These are phyloP conservation scores for Schizaphis graminum DNA, from an alignment of 2,888 invertebrate genomes.

Conservation along the genomic window DNA sequence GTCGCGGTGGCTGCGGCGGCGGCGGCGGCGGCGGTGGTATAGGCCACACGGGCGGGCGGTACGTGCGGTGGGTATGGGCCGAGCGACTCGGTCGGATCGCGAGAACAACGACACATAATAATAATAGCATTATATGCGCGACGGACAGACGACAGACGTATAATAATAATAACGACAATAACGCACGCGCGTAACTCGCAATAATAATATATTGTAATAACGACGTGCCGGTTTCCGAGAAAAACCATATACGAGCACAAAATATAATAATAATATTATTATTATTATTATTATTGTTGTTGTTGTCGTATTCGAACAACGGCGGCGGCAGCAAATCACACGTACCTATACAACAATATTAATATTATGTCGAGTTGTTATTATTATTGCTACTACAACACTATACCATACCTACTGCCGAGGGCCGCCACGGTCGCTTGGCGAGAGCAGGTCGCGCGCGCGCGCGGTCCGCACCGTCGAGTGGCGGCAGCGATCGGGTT, in stretches of 20 bases:
- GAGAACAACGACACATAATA: neutral
- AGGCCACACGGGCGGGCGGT: neutral
- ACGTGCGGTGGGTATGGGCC: too few species aligned
- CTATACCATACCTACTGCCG: too few species aligned
- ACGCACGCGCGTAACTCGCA: neutral
- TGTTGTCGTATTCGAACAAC: neutral
- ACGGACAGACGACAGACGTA: neutral
- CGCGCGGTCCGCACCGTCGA: neutral
- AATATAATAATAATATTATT: neutral
- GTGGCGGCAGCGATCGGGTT: neutral
- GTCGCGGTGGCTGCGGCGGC: neutral
- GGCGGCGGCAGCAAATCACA: neutral
- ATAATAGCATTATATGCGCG: neutral
- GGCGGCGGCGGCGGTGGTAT: too few species aligned
- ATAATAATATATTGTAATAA: neutral
- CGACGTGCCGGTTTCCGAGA: slow-evolving; percentile 8
- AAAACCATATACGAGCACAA: neutral
- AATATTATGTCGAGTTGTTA: neutral
- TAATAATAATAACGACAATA: neutral
- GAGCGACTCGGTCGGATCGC: neutral
- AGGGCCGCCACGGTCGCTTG: neutral
- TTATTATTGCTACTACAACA: too few species aligned
- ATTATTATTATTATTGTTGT: too few species aligned
- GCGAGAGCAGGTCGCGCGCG: neutral
- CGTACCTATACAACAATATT: neutral